A percentile compares a stretch with the other conserved stretches of the same genome.
Evolutionary conservation across 2,113 vertebrate species (phyloP).

Genomic region (Tyrannus savana): DNA sequence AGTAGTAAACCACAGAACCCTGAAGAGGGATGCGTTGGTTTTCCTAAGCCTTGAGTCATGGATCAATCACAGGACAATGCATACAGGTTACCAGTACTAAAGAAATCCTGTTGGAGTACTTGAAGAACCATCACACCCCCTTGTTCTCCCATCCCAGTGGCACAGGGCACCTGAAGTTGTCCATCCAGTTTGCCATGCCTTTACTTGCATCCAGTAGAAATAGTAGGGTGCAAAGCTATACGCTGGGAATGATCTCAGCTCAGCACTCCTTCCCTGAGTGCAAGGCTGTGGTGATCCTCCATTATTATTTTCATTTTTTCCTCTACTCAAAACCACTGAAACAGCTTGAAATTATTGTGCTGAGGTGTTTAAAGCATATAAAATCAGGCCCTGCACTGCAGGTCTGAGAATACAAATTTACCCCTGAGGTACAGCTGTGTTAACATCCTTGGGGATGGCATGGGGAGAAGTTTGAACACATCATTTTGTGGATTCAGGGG

Average conservation of each 20-base stretch:
- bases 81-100: neutral
- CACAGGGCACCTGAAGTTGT: neutral
- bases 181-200: neutral
- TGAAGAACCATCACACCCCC: fast-evolving
- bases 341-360: neutral
- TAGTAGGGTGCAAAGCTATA: fast-evolving
- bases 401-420: neutral
- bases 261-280: neutral
- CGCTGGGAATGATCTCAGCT: neutral
- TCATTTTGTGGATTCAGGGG: neutral
- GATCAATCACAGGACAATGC: neutral
- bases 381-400: neutral
- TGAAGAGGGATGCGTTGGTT: neutral
- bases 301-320: neutral
- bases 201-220: neutral
- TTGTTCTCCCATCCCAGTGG: neutral
- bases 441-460: neutral
- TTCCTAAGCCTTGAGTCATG: neutral
- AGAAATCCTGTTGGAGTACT: neutral
- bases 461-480: neutral
- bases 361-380: neutral
- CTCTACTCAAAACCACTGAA: neutral
- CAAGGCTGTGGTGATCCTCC: neutral
- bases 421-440: neutral
- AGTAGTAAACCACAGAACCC: neutral